Evolutionary conservation across 1,140 invertebrate genomes (phyloP).

Genomic region (Batillaria attramentaria): DNA sequence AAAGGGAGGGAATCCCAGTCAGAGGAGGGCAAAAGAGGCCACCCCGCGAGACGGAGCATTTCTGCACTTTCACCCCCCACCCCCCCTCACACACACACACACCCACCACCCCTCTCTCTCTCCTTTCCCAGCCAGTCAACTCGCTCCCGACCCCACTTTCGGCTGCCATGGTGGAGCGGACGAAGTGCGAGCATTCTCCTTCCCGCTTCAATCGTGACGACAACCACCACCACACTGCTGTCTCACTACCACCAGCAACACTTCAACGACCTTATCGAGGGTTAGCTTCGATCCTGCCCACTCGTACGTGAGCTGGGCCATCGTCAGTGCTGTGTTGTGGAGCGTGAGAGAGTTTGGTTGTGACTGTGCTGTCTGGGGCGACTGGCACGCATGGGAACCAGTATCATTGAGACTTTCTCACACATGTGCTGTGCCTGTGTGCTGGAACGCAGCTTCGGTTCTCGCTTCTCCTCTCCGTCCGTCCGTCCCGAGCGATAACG

Average conservation of each 20-base stretch:
- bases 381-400: not conserved
- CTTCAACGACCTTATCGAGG: too few species aligned
- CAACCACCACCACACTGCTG: too few species aligned
- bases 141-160: not conserved
- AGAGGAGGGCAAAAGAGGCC: conserved; percentile 9
- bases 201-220: too few species aligned
- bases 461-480: not conserved
- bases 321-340: too few species aligned
- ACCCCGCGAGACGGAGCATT: not conserved
- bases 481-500: not conserved
- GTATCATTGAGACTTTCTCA: conserved; percentile 10
- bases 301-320: not conserved
- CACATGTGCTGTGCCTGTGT: not conserved
- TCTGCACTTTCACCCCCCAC: not conserved
- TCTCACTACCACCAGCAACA: not conserved
- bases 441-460: not conserved
- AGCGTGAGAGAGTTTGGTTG: conserved; percentile 1
- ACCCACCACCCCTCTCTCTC: not conserved
- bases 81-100: not conserved
- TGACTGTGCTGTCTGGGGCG: not conserved
- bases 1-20: not conserved
- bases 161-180: not conserved
- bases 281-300: not conserved
- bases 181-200: not conserved
- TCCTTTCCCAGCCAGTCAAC: not conserved